phyloP scores from a whole-genome alignment of 2,888 invertebrate species.

The Diplolepis rosae region DNA sequence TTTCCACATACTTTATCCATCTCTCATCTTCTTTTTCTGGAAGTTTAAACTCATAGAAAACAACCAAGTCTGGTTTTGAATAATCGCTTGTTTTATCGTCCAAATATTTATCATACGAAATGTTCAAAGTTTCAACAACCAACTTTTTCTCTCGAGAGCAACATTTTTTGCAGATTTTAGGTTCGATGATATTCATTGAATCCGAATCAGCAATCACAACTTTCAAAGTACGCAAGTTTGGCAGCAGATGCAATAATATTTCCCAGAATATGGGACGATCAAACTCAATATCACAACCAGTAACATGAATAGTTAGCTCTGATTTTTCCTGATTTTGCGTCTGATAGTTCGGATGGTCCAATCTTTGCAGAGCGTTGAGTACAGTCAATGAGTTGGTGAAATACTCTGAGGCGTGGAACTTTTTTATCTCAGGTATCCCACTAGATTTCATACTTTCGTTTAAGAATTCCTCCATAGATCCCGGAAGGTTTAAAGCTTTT shows the following conservation, averaged over 20 bases:
- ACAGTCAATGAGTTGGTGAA: neutral
- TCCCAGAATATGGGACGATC: constrained; percentile 58
- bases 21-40: neutral
- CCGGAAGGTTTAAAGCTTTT: neutral
- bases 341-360: too few species aligned
- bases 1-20: neutral
- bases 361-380: neutral
- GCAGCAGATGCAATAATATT: constrained; percentile 66
- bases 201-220: constrained; percentile 60
- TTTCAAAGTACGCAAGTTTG: constrained; percentile 50
- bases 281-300: neutral
- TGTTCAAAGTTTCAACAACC: constrained; percentile 42
- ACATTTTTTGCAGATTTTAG: constrained; percentile 55
- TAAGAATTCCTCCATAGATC: neutral
- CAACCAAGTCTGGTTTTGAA: neutral
- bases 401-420: neutral
- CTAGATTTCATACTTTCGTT: neutral
- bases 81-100: neutral
- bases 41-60: neutral
- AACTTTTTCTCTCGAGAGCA: constrained; percentile 47
- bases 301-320: neutral
- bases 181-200: constrained; percentile 33
- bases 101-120: constrained; percentile 56
- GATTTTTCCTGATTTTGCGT: neutral
- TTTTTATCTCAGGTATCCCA: neutral